Evolutionary conservation across 2,113 vertebrate genomes (phyloP).

Genomic region (Oncorhynchus nerka): DNA sequence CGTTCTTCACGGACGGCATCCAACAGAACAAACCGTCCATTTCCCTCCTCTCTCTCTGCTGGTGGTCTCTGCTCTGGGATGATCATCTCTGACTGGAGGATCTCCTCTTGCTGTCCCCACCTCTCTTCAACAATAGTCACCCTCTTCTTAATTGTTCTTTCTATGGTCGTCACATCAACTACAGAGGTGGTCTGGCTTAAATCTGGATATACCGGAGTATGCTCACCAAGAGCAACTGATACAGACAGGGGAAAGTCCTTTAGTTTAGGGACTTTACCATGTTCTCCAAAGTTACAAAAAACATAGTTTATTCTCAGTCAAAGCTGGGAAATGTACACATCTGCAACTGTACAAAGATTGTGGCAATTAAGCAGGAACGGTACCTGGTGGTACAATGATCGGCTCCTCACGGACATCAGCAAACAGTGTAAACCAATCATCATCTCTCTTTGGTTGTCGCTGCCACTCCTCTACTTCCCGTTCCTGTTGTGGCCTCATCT

Average conservation of each 20-base stretch:
- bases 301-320: too few species aligned
- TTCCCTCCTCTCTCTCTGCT: conserved; percentile 24
- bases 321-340: too few species aligned
- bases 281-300: too few species aligned
- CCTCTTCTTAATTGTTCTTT: conserved; percentile 39
- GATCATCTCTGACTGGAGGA: conserved; percentile 40
- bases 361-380: background rate
- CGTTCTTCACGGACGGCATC: conserved; percentile 35
- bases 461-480: background rate
- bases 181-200: conserved; percentile 22
- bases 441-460: conserved; percentile 35
- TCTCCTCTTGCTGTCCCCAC: conserved; percentile 26
- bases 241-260: conserved; percentile 23
- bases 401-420: conserved; percentile 23
- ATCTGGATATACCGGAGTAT: conserved; percentile 21
- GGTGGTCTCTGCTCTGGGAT: background rate
- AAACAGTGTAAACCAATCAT: conserved; percentile 56
- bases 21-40: conserved; percentile 39
- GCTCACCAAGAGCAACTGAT: conserved; percentile 31
- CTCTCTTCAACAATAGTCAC: conserved; percentile 44
- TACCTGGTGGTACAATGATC: conserved; percentile 49
- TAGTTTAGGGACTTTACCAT: background rate
- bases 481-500: conserved; percentile 19
- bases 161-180: conserved; percentile 36
- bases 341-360: background rate